Percentiles rank a stretch among this genome's conserved stretches.
Conservation (phyloP, 2,888 invertebrate species). For the Hololepta plana region DNA sequence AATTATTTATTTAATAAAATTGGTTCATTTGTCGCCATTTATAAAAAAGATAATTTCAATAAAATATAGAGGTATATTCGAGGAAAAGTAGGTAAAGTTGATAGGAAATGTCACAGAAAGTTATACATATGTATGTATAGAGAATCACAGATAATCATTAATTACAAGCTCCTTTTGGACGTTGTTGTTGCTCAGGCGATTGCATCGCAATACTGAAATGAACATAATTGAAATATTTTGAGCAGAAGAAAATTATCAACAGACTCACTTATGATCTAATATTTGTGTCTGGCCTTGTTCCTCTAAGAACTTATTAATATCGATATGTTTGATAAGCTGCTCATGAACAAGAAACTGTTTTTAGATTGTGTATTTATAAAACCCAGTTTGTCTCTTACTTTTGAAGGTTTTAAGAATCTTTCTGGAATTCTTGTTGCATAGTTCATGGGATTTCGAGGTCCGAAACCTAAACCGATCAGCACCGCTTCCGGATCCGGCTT, state of each 20-base stretch:
- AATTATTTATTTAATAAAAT: too few relatives aligned
- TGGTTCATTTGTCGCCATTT: too few relatives aligned
- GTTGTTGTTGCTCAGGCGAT: too few relatives aligned
- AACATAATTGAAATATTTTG: not conserved
- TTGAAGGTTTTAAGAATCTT: conserved; percentile 65
- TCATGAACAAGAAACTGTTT: too few relatives aligned
- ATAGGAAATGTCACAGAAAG: too few relatives aligned
- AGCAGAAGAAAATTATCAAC: not conserved
- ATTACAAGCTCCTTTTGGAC: too few relatives aligned
- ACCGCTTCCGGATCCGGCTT: conserved; percentile 82
- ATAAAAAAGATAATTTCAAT: too few relatives aligned
- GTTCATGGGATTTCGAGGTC: conserved; percentile 48
- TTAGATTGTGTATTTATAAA: conserved; percentile 1
- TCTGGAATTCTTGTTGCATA: conserved; percentile 64
- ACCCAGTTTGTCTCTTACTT: conserved; percentile 28
- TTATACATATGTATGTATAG: too few relatives aligned
- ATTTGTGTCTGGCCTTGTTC: conserved; percentile 18
- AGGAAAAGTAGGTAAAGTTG: too few relatives aligned
- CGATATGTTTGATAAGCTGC: conserved; percentile 21
- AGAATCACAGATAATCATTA: too few relatives aligned
- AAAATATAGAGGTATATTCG: too few relatives aligned
- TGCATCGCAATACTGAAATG: too few relatives aligned
- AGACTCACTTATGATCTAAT: conserved; percentile 12
- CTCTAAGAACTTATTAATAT: conserved; percentile 24
- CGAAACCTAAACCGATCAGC: conserved; percentile 63